A percentile compares a stretch with the other conserved stretches of the same genome.
These are phyloP conservation scores for Falco berigora DNA, from an alignment of 2,797 vertebrate genomes.

Conservation along the genomic window DNA sequence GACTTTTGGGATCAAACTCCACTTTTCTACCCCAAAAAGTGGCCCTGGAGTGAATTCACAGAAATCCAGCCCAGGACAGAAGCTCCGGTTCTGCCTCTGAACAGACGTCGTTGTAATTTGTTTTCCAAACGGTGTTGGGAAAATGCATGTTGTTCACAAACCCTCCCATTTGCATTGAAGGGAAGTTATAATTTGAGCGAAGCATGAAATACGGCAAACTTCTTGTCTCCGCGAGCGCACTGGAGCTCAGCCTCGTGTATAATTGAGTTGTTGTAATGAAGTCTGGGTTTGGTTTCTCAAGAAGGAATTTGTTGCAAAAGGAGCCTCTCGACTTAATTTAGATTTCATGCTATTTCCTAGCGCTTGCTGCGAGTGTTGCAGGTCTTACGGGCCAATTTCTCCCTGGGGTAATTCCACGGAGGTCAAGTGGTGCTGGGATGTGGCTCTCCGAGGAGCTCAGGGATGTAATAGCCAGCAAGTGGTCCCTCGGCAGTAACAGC, in stretches of 20 bases:
- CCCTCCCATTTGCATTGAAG: not conserved
- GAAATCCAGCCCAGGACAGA: not conserved
- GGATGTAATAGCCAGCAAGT: not conserved
- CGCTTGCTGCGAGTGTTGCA: not conserved
- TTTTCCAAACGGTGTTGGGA: not conserved
- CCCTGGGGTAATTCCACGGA: not conserved
- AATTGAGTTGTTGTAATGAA: conserved; percentile 67
- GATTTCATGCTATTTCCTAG: conserved; percentile 6
- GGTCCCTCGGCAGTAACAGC: not conserved
- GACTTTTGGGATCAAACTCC: not conserved
- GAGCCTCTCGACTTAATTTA: conserved; percentile 50
- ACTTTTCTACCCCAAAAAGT: not conserved
- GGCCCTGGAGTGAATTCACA: not conserved
- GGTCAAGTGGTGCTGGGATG: not conserved
- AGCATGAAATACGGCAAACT: not conserved
- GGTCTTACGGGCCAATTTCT: not conserved
- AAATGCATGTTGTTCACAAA: not conserved
- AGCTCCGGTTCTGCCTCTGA: not conserved
- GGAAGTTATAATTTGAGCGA: not conserved
- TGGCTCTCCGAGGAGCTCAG: not conserved
- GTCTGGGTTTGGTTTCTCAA: conserved; percentile 3
- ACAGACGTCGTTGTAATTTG: not conserved
- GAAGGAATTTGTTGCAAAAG: conserved; percentile 50
- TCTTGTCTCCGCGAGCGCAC: not conserved
- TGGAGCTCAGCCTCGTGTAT: conserved; percentile 60